Evolutionary conservation across 2,797 vertebrate species (phyloP), one percentile per base, ranked within the genome.

Genomic region (Bradypodion pumilum): DNA sequence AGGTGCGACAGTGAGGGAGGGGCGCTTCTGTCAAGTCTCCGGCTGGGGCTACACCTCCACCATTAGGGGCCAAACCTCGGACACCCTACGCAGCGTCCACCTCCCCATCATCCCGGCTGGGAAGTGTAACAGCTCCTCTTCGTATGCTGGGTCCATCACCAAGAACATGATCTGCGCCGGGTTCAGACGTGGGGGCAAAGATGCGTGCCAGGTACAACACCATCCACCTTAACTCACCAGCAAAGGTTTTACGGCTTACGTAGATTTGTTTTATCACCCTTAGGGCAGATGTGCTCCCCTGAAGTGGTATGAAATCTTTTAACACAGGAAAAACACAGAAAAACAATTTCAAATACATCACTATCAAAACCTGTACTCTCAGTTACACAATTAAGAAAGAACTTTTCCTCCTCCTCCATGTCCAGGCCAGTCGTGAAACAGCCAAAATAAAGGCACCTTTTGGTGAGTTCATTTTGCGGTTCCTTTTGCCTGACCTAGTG

Each of bases 141-240:
- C 97, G 0, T 97, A 95, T 15, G 84, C 94, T 0, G 97, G 97
- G 8, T 90, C 27, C 75, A 96, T 98, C 92, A 97, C 97, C 0
- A 90, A 89, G 35, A 96, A 95, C 88, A 97, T 98, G 97, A 87
- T 98, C 63, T 97, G 97, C 65, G 97, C 97, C 0, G 97, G 97
- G 2, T 97, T 93, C 91, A 95, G 84, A 8, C 19, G 66, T 0
- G 97, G 97, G 3, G 97, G 97, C 19, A 97, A 96, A 44, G 97
- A 98, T 1, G 94, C 97, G 32, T 97, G 97, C 66, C 93, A 96
- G 95, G 97, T 97, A 85, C 6, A 3, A 0, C 0, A 1, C 1
- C 0, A 7, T 13, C 42, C 44, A 2, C 6, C 4, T 10, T 69
- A 3, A 15, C 19, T 72, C 60, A 10, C 19, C 60, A 44, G 37